These are phyloP conservation scores for Sebastes kiyomatsui DNA, from an alignment of 2,797 vertebrate species.

Conservation along the genomic window DNA sequence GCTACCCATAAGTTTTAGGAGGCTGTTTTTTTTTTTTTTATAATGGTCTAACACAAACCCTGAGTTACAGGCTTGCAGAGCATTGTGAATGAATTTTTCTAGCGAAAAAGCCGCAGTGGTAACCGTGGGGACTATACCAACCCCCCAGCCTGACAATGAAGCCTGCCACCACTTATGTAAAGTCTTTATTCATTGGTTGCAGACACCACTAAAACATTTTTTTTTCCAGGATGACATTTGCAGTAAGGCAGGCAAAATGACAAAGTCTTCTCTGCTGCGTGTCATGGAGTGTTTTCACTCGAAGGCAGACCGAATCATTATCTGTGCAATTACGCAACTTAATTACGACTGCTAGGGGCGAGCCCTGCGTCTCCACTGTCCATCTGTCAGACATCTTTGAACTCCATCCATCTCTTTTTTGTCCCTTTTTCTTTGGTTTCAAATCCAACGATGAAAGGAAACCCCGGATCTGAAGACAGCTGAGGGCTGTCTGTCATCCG, in stretches of 20 bases:
- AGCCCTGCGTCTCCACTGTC: slow-evolving; percentile 51
- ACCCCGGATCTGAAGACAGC: slow-evolving; percentile 16
- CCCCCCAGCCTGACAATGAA: slow-evolving; percentile 15
- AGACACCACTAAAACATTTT: slow-evolving; percentile 13
- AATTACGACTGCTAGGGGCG: slow-evolving; percentile 67
- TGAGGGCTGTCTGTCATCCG: slow-evolving; percentile 53
- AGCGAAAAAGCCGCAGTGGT: slow-evolving; percentile 1
- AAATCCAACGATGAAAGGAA: slow-evolving; percentile 34
- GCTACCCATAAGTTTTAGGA: slow-evolving; percentile 27
- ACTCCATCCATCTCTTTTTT: slow-evolving; percentile 57
- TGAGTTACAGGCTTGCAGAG: slow-evolving; percentile 29
- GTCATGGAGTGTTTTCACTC: slow-evolving; percentile 62
- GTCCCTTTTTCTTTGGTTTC: slow-evolving; percentile 28
- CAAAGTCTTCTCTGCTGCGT: slow-evolving; percentile 53
- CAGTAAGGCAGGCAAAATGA: slow-evolving; percentile 37
- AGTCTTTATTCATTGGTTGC: slow-evolving; percentile 42
- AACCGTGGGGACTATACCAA: slow-evolving; percentile 22
- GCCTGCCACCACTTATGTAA: slow-evolving; percentile 23
- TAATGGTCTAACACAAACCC: slow-evolving; percentile 11
- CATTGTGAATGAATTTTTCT: slow-evolving; percentile 26
- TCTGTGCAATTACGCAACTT: slow-evolving; percentile 75
- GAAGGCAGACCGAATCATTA: slow-evolving; percentile 73
- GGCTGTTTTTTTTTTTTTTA: neutral
- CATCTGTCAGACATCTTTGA: slow-evolving; percentile 69
- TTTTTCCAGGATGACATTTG: slow-evolving; percentile 40